Percentiles rank a stretch among this genome's conserved stretches.
Evolutionary conservation across 2,797 vertebrate species (phyloP).

Genomic region (Pseudotriccus pelzelni): DNA sequence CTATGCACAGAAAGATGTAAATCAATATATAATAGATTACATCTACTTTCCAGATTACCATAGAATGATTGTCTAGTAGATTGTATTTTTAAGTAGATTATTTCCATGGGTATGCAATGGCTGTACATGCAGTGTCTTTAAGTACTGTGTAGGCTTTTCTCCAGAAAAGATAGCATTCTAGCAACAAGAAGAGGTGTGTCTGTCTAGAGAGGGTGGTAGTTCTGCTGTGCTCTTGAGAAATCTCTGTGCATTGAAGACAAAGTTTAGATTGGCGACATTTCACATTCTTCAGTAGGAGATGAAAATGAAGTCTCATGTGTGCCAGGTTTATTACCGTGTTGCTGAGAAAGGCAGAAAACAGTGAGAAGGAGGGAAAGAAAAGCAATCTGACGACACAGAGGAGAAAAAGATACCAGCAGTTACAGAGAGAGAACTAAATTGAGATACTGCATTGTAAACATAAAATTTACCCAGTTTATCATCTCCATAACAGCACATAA

Average conservation of each 20-base stretch:
- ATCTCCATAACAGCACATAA: neutral
- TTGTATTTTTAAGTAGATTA: neutral
- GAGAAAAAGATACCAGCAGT: neutral
- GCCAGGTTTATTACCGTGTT: neutral
- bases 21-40: neutral
- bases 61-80: neutral
- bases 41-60: neutral
- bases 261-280: neutral
- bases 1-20: accelerated
- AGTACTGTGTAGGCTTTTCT: neutral
- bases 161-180: neutral
- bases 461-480: neutral
- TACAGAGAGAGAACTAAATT: neutral
- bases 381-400: neutral
- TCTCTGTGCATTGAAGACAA: neutral
- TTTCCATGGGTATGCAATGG: neutral
- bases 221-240: neutral
- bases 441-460: neutral
- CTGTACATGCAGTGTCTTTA: neutral
- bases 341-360: neutral
- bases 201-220: neutral
- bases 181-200: neutral
- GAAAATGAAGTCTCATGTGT: neutral
- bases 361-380: neutral
- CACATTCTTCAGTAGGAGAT: neutral